These are phyloP conservation scores for Drosophila guanche DNA, from an alignment of 1,140 invertebrate genomes.

Conservation along the genomic window DNA sequence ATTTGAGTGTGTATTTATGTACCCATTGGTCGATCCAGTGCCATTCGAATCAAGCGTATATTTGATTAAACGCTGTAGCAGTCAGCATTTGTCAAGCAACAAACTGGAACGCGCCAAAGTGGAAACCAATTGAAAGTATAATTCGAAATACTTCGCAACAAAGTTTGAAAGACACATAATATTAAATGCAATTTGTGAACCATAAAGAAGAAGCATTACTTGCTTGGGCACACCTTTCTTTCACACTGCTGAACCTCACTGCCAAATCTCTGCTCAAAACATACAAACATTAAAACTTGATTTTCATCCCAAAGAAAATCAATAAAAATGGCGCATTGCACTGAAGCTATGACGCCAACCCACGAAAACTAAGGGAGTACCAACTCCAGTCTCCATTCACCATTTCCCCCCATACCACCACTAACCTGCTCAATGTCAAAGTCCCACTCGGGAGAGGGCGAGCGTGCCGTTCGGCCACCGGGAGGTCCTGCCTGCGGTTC, in stretches of 20 bases:
- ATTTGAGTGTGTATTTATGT: too few relatives aligned
- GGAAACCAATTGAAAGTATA: too few relatives aligned
- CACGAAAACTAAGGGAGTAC: constrained; percentile 3
- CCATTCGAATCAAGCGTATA: too few relatives aligned
- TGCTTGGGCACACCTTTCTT: constrained; percentile 11
- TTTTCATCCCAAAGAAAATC: constrained; percentile 42
- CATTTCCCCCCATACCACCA: constrained; percentile 11
- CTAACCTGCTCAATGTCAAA: constrained; percentile 83
- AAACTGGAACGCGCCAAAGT: neutral
- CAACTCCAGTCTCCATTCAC: neutral
- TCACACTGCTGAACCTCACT: neutral
- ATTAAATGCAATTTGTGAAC: neutral
- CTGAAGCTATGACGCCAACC: constrained; percentile 49
- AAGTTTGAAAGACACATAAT: neutral
- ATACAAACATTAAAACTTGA: constrained; percentile 19
- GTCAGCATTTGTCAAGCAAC: too few relatives aligned
- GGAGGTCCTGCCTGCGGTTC: constrained; percentile 77
- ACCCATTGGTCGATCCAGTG: too few relatives aligned
- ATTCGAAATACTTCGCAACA: too few relatives aligned
- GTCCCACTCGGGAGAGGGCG: constrained; percentile 82
- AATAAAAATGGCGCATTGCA: constrained; percentile 78
- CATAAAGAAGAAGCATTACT: constrained; percentile 1
- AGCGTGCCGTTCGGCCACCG: constrained; percentile 55
- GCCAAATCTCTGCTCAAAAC: constrained; percentile 20
- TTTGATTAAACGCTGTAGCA: too few relatives aligned